Evolutionary conservation across 2,113 vertebrate species (phyloP), one percentile per base, ranked within the genome.

Genomic region (Dromiciops gliroides): DNA sequence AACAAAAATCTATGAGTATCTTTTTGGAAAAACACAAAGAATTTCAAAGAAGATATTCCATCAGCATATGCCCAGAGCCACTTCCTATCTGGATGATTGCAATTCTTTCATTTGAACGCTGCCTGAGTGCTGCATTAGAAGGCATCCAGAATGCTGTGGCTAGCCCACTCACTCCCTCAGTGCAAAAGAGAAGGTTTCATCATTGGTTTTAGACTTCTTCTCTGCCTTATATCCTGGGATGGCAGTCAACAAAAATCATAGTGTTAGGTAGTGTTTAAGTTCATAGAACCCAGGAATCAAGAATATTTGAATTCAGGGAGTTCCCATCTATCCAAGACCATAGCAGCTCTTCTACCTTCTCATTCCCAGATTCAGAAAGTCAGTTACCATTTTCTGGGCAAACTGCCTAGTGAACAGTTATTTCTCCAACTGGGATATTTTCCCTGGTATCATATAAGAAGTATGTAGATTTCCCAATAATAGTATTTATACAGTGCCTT

Each of bases 351-450:
- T 94, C 93, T 75, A 22, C n/a, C 48, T 89, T 95, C 44, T 89
- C 24, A 49, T 19, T 94, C 31, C 25, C 37, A 53, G 51, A 89
- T 91, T 49, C 50, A 95, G 50, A 95, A 96, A 96, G 93, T 50
- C 89, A 52, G 75, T 96, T 49, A 51, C 14, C 89, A 90, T 56
- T 96, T 97, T 92, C 97, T 94, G 88, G 97, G 92, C 50, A 96
- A 92, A 94, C 28, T 95, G 83, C 93, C 96, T 56, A 91, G 90
- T 90, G 83, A 94, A 75, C 16, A 83, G 60, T 90, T 94, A 67
- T 92, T 91, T 88, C 94, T 96, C 51, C 31, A 94, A 95, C 93
- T 90, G 49, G 89, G 89, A 90, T 94, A 50, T 91, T 96, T 94
- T 94, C 67, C 67, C 88, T 92, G 50, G 44, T 94, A 93, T 90